phyloP scores from a whole-genome alignment of 2,888 invertebrate genomes.

The Drosophila prolongata region DNA sequence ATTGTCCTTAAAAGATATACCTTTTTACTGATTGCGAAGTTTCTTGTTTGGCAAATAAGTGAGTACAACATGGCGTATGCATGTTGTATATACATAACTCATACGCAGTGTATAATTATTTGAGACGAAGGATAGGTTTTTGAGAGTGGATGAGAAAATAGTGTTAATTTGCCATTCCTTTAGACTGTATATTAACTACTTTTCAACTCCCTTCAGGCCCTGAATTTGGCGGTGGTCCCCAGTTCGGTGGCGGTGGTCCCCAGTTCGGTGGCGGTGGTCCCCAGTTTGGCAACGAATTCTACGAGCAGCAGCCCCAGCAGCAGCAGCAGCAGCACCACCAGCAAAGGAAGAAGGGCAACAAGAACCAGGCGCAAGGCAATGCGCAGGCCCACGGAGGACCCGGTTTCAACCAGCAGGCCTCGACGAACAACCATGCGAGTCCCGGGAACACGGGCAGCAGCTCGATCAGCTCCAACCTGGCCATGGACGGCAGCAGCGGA shows the following conservation, averaged over 20 bases:
- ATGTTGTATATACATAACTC: too few species aligned
- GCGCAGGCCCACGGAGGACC: constrained; percentile 69
- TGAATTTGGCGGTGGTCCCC: constrained; percentile 9
- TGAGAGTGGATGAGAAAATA: too few species aligned
- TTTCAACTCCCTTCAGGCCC: background rate
- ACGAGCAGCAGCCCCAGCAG: constrained; percentile 2
- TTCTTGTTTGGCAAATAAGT: too few species aligned
- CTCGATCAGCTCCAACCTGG: constrained; percentile 82
- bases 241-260: constrained; percentile 28
- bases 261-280: constrained; percentile 29
- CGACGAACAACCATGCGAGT: constrained; percentile 77
- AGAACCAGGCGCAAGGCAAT: constrained; percentile 59
- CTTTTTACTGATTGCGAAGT: too few species aligned
- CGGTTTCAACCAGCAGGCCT: constrained; percentile 79
- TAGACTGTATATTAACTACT: background rate
- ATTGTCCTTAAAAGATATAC: too few species aligned
- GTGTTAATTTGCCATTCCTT: too few species aligned
- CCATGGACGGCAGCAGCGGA: constrained; percentile 79
- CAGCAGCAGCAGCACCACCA: constrained; percentile 21
- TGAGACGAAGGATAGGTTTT: too few species aligned
- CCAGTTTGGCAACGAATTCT: constrained; percentile 20
- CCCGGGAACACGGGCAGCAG: constrained; percentile 77
- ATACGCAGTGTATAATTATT: too few species aligned
- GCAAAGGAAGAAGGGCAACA: constrained; percentile 36
- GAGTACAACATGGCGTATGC: too few species aligned